Conservation (phyloP, 2,113 vertebrate species). For the Pseudorectes ferrugineus region DNA sequence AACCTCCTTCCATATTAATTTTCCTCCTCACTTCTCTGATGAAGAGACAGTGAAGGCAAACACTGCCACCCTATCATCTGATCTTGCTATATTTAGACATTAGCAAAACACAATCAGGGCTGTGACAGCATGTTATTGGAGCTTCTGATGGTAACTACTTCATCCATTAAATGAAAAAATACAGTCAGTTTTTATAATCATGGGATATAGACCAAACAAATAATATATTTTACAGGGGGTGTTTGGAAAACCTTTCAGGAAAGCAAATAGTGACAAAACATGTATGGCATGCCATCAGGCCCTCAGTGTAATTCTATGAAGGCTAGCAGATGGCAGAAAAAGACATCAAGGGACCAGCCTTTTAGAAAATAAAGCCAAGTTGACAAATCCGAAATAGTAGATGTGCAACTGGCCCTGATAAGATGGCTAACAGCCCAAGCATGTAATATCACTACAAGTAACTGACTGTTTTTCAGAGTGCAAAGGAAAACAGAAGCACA, state of each 20-base stretch:
- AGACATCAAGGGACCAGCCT: neutral
- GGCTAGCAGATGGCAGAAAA: constrained; percentile 19
- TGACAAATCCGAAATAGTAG: neutral
- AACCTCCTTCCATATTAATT: neutral
- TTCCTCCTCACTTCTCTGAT: neutral
- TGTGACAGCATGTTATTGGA: neutral
- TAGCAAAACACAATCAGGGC: neutral
- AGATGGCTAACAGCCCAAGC: neutral
- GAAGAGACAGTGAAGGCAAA: neutral
- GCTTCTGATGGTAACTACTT: neutral
- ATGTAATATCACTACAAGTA: neutral
- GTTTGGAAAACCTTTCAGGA: neutral
- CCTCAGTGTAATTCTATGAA: neutral
- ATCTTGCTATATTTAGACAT: neutral
- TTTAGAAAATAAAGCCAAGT: neutral
- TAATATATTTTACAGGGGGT: neutral
- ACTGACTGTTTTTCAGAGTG: neutral
- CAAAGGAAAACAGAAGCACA: neutral
- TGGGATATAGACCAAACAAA: neutral
- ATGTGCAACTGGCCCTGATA: neutral
- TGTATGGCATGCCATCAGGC: neutral
- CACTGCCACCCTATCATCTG: neutral
- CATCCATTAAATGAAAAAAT: neutral
- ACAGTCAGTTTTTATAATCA: neutral
- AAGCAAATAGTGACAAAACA: neutral